phyloP scores from a whole-genome alignment of 2,113 vertebrate genomes.

The Syngnathus floridae region DNA sequence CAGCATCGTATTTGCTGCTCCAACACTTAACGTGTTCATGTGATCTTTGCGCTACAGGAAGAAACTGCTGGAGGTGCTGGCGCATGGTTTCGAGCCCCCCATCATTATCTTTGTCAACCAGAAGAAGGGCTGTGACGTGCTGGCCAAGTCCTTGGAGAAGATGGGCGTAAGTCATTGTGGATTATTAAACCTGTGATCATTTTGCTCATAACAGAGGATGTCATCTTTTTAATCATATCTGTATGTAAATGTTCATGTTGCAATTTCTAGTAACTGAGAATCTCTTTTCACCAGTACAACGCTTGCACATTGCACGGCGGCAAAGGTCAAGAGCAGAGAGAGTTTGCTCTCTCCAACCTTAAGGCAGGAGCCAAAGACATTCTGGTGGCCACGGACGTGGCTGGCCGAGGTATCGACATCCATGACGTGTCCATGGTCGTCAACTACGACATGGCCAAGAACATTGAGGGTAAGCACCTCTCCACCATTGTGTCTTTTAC shows the following conservation, averaged over 20 bases:
- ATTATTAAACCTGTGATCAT: too few relatives aligned
- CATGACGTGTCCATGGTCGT: conserved; percentile 97
- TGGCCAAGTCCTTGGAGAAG: conserved; percentile 98
- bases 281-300: conserved; percentile 79
- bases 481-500: background rate
- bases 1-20: background rate
- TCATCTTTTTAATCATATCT: background rate
- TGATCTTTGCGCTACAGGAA: conserved; percentile 72
- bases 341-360: conserved; percentile 95
- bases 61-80: conserved; percentile 88
- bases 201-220: too few relatives aligned
- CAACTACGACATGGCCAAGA: conserved; percentile 99
- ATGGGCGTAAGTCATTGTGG: conserved; percentile 82
- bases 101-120: conserved; percentile 99
- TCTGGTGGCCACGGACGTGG: conserved; percentile 95
- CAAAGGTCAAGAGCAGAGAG: conserved; percentile 96
- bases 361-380: conserved; percentile 98
- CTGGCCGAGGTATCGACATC: conserved; percentile 95
- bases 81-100: conserved; percentile 91
- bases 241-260: background rate
- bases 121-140: conserved; percentile 95
- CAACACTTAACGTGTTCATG: conserved; percentile 3
- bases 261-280: background rate
- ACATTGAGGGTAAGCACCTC: conserved; percentile 84
- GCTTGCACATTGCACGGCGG: conserved; percentile 95